Evolutionary conservation across 2,797 vertebrate genomes (phyloP), one percentile per base, ranked within the genome.

Genomic region (Leuciscus waleckii): DNA sequence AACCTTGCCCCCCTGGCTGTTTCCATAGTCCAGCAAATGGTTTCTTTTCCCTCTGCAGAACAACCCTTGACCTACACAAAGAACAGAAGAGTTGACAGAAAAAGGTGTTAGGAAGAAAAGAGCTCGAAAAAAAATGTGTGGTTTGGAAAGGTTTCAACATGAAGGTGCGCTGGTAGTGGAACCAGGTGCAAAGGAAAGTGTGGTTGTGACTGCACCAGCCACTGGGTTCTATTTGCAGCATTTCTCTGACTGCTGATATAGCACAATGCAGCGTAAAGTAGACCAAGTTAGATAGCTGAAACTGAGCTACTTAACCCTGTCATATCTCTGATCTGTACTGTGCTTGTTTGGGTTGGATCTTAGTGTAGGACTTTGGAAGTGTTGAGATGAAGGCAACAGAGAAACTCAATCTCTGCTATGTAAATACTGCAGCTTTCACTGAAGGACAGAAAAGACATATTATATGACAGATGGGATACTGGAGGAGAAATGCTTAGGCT

Each of bases 61-160:
- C 87, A 90, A 93, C 92, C 90, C 87, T 89, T 94, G 92, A 94
- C 92, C 93, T 92, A 86, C 26, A 91, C 88, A 13, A 41, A 58
- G 56, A 65, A 21, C 63, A 51, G 80, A 51, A 82, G 21, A 67
- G 17, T 51, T 37, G 21, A 56, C 8, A 75, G 67, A n/a, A 77
- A 49, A 51, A 39, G 17, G 11, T 46, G 65, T 61, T 39, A 68
- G 54, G 56, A 46, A 56, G 56, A 70, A 67, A 49, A 77, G 43
- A 88, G 90, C 61, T 84, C 2, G 5, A 17, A 88, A 79, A 79
- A 35, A 74, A 41, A 63, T 84, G 17, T 89, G 90, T 41, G 89
- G 90, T 87, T 89, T 85, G 85, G 76, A 84, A 73, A 76, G 35
- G 51, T 80, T 79, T 65, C 21, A 23, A 82, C 41, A 43, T 17